Evolutionary conservation across 2,888 invertebrate genomes (phyloP), one percentile per base, ranked within the genome.

Genomic region (Orchesellides sinensis): DNA sequence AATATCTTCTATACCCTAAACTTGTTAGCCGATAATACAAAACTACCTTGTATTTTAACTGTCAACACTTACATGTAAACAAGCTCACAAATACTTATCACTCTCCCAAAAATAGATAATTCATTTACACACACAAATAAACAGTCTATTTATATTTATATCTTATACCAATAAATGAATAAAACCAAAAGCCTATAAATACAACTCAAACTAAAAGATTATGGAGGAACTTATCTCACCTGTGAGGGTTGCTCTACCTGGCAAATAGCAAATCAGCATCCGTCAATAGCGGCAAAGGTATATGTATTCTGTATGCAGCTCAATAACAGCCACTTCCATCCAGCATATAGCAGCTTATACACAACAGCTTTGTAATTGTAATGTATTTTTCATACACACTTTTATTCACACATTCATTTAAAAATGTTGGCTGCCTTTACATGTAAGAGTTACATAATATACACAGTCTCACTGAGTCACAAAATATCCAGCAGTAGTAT

Each of bases 211-310:
- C n/a, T n/a, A n/a, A n/a, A n/a, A n/a, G n/a, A n/a, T n/a, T n/a
- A n/a, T n/a, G n/a, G n/a, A n/a, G n/a, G n/a, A n/a, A n/a, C n/a
- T 54, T 10, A 17, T 66, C 79, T 79, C 79, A 79, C 79, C 79
- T 79, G 79, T 70, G 54, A n/a, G n/a, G n/a, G n/a, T 27, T 21
- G 17, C 14, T 70, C 63, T 79, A 79, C 79, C 79, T 79, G 70
- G 5, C 14, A 61, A 52, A 32, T 61, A 79, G 65, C 79, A 70
- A 79, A 79, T 79, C 79, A 79, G 79, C 79, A 79, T 79, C 79
- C 79, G 70, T 52, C n/a, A n/a, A n/a, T n/a, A 79, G 79, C 79
- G 79, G 79, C 70, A 78, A 78, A 61, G 5, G 19, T 8, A 14
- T 63, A 56, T 29, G 74, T 49, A 61, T 47, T 17, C 66, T 49